phyloP scores from a whole-genome alignment of 2,113 vertebrate species.

The Tyto alba region DNA sequence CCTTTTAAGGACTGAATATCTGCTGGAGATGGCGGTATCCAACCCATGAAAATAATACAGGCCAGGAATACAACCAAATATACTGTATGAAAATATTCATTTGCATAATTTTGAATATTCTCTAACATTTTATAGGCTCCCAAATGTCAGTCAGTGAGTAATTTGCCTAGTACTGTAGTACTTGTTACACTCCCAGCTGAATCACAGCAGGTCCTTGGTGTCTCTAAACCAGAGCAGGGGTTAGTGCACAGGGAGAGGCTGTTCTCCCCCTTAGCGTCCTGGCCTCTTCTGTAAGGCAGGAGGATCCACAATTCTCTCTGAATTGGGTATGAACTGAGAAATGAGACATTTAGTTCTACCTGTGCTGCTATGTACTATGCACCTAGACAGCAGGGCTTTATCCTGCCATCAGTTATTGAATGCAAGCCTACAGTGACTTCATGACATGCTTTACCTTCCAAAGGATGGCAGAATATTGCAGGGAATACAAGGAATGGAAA shows the following conservation, averaged over 20 bases:
- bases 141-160: slow-evolving; percentile 56
- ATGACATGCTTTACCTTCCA: neutral
- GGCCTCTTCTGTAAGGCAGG: neutral
- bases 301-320: neutral
- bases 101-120: slow-evolving; percentile 67
- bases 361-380: neutral
- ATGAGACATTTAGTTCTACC: neutral
- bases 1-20: slow-evolving; percentile 25
- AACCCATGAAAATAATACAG: slow-evolving; percentile 35
- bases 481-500: neutral
- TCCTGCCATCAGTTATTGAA: slow-evolving; percentile 6
- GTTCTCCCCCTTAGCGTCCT: neutral
- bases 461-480: neutral
- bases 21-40: slow-evolving; percentile 21
- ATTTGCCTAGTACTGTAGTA: slow-evolving; percentile 10
- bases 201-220: slow-evolving; percentile 38
- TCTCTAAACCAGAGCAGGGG: slow-evolving; percentile 33
- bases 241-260: neutral
- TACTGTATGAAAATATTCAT: slow-evolving; percentile 50
- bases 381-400: neutral
- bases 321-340: neutral
- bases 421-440: neutral
- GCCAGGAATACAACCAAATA: slow-evolving; percentile 51
- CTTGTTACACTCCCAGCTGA: slow-evolving; percentile 35
- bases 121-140: slow-evolving; percentile 50